phyloP scores from a whole-genome alignment of 1,140 invertebrate species.

The Mya arenaria region DNA sequence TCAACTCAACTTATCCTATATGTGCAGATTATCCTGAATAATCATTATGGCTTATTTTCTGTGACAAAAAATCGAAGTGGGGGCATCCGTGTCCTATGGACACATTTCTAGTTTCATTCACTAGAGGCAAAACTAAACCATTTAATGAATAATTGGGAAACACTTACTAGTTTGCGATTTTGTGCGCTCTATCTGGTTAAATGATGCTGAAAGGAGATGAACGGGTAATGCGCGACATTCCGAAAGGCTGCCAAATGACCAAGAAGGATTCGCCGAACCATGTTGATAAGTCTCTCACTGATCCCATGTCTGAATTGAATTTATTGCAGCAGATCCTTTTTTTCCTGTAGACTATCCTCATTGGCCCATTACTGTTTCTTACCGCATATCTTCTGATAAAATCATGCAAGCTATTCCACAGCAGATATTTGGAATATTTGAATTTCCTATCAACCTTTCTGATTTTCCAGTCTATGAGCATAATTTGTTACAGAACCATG shows the following conservation, averaged over 20 bases:
- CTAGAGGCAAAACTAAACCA: neutral
- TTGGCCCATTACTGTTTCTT: neutral
- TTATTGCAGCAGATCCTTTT: neutral
- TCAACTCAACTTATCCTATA: too few relatives aligned
- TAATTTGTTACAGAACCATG: neutral
- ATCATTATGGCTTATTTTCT: too few relatives aligned
- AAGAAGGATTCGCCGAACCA: neutral
- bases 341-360: constrained; percentile 25
- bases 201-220: neutral
- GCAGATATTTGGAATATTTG: neutral
- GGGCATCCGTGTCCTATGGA: too few relatives aligned
- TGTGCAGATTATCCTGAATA: too few relatives aligned
- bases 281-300: neutral
- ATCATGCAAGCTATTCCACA: constrained; percentile 2
- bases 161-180: constrained; percentile 29
- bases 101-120: too few relatives aligned
- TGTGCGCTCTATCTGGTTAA: neutral
- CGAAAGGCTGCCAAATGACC: neutral
- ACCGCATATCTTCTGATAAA: neutral
- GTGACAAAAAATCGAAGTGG: too few relatives aligned
- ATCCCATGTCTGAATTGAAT: too few relatives aligned
- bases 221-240: neutral
- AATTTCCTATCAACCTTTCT: constrained; percentile 9
- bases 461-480: neutral
- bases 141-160: neutral